Percentiles rank a stretch among this genome's conserved stretches.
phyloP scores from a whole-genome alignment of 64 coral and sea anemone genomes.

The Dendronephthya gigantea region DNA sequence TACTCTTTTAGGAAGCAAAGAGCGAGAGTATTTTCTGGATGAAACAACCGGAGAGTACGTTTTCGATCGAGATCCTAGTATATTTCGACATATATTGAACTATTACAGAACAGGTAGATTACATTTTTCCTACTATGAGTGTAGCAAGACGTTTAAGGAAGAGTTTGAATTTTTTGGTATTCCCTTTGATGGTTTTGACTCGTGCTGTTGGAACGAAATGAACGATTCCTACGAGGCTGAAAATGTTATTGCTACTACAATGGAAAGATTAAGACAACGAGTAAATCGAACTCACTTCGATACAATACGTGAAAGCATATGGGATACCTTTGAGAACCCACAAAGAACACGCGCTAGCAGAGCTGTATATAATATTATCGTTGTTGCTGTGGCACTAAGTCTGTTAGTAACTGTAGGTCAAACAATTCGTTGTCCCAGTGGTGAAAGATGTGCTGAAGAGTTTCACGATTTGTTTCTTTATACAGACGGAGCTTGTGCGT shows the following conservation, averaged over 20 bases:
- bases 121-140: constrained; percentile 49
- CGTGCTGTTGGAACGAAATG: constrained; percentile 50
- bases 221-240: neutral
- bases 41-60: constrained; percentile 25
- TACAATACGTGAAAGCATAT: neutral
- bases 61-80: constrained; percentile 55
- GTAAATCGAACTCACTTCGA: neutral
- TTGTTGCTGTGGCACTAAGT: neutral
- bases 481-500: constrained; percentile 6
- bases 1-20: neutral
- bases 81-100: constrained; percentile 46
- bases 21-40: neutral
- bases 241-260: neutral
- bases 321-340: neutral
- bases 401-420: neutral
- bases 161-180: constrained; percentile 52
- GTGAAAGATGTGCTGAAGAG: neutral
- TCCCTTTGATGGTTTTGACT: constrained; percentile 30
- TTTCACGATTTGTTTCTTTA: neutral
- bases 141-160: constrained; percentile 33
- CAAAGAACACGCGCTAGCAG: neutral
- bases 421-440: neutral
- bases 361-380: neutral
- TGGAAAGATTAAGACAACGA: neutral
- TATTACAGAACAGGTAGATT: constrained; percentile 53